A percentile compares a stretch with the other conserved stretches of the same genome.
These are phyloP conservation scores for Acanthopagrus latus DNA, from an alignment of 2,797 vertebrate species.

Conservation along the genomic window DNA sequence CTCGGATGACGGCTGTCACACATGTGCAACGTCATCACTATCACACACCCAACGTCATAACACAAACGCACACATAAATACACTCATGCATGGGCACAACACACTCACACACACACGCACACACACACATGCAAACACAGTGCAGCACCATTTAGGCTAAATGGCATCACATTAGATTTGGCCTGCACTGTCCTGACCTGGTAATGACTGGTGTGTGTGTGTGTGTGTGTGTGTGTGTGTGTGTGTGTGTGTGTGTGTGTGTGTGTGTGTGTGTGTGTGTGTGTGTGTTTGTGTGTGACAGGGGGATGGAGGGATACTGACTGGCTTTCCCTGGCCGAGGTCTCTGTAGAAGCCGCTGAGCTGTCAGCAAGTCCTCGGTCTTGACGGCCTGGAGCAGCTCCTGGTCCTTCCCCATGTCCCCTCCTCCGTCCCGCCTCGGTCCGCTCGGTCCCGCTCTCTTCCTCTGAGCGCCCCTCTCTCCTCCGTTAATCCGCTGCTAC, in stretches of 20 bases:
- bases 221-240: slow-evolving; percentile 20
- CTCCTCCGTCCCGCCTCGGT: slow-evolving; percentile 69
- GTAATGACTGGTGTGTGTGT: slow-evolving; percentile 37
- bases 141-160: slow-evolving; percentile 60
- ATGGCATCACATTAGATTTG: slow-evolving; percentile 59
- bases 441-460: slow-evolving; percentile 61
- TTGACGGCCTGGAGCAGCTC: slow-evolving; percentile 98
- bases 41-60: slow-evolving; percentile 70
- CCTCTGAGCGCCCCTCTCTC: slow-evolving; percentile 75
- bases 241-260: slow-evolving; percentile 32
- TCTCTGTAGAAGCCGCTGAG: slow-evolving; percentile 96
- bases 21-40: slow-evolving; percentile 79
- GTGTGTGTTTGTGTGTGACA: slow-evolving; percentile 17
- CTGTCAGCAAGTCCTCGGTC: slow-evolving; percentile 94
- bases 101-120: slow-evolving; percentile 13
- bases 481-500: slow-evolving; percentile 81
- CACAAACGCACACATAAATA: slow-evolving; percentile 21
- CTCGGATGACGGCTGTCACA: slow-evolving; percentile 57
- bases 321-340: slow-evolving; percentile 96
- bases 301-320: slow-evolving; percentile 84
- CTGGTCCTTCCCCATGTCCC: slow-evolving; percentile 98
- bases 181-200: slow-evolving; percentile 67
- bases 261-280: slow-evolving; percentile 42
- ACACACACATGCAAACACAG: slow-evolving; percentile 13
- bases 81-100: slow-evolving; percentile 6